Evolutionary conservation across 1,140 invertebrate genomes (phyloP), one percentile per base, ranked within the genome.

Genomic region (Trichogramma pretiosum): DNA sequence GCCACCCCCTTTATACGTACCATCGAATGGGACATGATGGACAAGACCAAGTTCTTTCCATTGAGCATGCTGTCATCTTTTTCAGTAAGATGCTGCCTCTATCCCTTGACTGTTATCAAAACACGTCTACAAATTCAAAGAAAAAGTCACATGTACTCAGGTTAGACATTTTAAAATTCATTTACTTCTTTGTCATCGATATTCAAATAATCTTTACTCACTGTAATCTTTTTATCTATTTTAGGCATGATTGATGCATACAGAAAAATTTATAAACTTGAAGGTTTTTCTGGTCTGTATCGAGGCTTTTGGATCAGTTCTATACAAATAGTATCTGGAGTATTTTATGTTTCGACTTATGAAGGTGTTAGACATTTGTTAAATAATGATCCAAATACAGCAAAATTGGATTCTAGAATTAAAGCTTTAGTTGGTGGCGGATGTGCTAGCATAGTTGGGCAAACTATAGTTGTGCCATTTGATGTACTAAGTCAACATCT

Each of bases 11-110:
- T 82, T 37, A 87, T 92, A 52, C 80, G 81, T 28, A 91, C 84
- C n/a, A 96, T 99, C 54, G 93, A 98, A 73, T 96, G 93, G 89
- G 79, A 95, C 49, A 98, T 98, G 93, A 91, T 99, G 89, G 89
- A 99, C 68, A 95, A 96, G 60, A 81, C 76, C 17, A 94, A 83
- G 77, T 94, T 86, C 76, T 93, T 83, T 62, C 93, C 94, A 3
- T 68, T 98, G 30, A 95, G 91, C 38, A 87, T 96, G 74, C 68
- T 93, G 2, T 82, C 81, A 58, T 87, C 85, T 3, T 89, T 95
- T 64, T 77, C 82, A 56, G 84, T 98, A 30, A 78, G 95, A 37
- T 89, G 89, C 62, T 78, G 91, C 40, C 76, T 98, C 2, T 98
- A 98, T 72, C 95, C 95, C 0, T 74, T 98, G 50, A 95, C 92